phyloP scores from a whole-genome alignment of 2,113 vertebrate species.

The Colistium nudipinnis region DNA sequence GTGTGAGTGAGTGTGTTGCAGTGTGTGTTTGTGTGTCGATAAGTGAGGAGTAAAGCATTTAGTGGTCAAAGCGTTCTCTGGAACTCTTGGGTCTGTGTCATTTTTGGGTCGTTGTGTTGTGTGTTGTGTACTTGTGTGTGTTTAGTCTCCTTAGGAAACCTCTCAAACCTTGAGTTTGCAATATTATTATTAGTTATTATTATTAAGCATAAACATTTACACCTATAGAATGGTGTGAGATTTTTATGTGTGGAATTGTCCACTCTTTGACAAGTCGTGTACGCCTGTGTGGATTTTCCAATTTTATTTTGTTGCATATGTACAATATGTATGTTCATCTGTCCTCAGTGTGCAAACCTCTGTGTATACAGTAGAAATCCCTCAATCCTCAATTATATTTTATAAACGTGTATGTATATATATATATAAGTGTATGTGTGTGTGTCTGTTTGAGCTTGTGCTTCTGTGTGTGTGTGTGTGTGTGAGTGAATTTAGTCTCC shows the following conservation, averaged over 20 bases:
- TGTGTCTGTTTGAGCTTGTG: too few species aligned
- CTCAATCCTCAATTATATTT: background rate
- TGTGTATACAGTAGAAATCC: too few species aligned
- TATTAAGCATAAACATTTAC: too few species aligned
- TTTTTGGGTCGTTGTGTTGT: too few species aligned
- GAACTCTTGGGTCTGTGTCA: constrained; percentile 22
- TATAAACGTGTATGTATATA: too few species aligned
- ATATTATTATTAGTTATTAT: too few species aligned
- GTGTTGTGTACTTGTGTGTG: background rate
- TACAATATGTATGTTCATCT: background rate
- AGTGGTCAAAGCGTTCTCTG: constrained; percentile 54
- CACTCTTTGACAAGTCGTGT: too few species aligned
- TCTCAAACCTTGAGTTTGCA: too few species aligned
- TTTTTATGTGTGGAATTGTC: too few species aligned
- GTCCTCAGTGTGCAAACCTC: constrained; percentile 6
- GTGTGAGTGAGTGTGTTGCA: constrained; percentile 34
- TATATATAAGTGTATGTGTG: too few species aligned
- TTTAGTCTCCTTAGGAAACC: background rate
- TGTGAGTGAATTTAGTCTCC: constrained; percentile 23
- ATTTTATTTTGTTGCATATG: background rate
- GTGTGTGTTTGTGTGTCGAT: constrained; percentile 37
- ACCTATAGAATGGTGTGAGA: too few species aligned
- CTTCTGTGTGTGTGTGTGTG: constrained; percentile 14
- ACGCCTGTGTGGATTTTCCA: background rate
- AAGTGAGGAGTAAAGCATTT: constrained; percentile 64